phyloP scores from a whole-genome alignment of 2,113 vertebrate species.

The Vidua macroura region DNA sequence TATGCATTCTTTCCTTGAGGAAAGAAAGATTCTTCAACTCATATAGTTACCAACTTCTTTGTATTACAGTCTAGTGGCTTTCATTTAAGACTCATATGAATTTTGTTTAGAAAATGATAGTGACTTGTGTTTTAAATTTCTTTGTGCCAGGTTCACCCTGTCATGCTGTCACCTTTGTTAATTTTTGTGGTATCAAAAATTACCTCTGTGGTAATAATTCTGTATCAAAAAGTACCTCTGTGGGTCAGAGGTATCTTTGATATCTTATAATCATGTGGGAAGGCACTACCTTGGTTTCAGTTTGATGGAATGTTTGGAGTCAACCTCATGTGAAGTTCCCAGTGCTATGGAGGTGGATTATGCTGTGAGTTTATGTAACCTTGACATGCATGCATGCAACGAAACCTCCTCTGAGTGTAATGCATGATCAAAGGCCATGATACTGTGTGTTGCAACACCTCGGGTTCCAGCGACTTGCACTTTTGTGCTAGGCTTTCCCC shows the following conservation, averaged over 20 bases:
- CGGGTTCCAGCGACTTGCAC: not conserved
- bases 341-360: not conserved
- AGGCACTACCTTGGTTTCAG: not conserved
- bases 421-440: accelerated
- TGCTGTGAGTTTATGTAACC: not conserved
- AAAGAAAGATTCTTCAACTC: not conserved
- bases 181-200: not conserved
- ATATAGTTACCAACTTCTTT: not conserved
- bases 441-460: accelerated
- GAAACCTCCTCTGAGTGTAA: not conserved
- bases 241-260: not conserved
- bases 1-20: not conserved
- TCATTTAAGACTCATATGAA: not conserved
- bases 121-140: not conserved
- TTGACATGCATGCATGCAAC: not conserved
- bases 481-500: not conserved
- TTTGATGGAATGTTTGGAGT: not conserved
- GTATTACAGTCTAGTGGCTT: not conserved
- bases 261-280: not conserved
- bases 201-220: not conserved
- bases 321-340: not conserved
- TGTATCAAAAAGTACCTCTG: not conserved
- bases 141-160: not conserved
- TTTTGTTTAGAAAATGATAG: not conserved
- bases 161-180: not conserved